Conservation (phyloP, 1,140 invertebrate species). For the Trichonephila clavipes region DNA sequence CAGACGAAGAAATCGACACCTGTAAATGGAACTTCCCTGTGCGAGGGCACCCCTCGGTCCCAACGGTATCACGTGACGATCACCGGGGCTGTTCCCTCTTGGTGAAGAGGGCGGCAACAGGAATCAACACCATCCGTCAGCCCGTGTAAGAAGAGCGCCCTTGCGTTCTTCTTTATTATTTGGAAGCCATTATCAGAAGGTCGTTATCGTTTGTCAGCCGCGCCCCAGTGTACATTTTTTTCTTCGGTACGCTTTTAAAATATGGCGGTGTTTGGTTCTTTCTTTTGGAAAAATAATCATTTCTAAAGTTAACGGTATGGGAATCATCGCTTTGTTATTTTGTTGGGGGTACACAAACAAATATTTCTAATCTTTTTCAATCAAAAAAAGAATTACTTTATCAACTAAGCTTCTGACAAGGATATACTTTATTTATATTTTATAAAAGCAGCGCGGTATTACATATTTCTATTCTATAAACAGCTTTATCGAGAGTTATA, state of each 20-base stretch:
- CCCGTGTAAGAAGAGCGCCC: not conserved
- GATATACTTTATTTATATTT: no score
- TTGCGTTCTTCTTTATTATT: not conserved
- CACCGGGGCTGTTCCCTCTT: no score
- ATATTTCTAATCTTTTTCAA: no score
- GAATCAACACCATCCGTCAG: conserved; percentile 13
- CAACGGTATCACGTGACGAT: not conserved
- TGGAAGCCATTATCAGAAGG: not conserved
- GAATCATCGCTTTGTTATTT: no score
- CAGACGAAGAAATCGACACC: conserved; percentile 20
- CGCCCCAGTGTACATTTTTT: not conserved
- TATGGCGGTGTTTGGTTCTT: not conserved
- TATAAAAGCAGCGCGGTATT: no score
- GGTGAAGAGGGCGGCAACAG: not conserved
- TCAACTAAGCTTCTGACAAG: no score
- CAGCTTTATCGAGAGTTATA: no score
- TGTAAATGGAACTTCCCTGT: conserved; percentile 1
- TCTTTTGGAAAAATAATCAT: not conserved
- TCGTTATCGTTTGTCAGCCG: not conserved
- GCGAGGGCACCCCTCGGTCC: not conserved
- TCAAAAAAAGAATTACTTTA: no score
- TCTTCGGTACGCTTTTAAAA: not conserved
- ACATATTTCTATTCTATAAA: no score
- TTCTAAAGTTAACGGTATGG: no score
- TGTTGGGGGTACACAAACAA: no score